phyloP scores from a whole-genome alignment of 23 tunicate species.

The Phallusia fumigata region DNA sequence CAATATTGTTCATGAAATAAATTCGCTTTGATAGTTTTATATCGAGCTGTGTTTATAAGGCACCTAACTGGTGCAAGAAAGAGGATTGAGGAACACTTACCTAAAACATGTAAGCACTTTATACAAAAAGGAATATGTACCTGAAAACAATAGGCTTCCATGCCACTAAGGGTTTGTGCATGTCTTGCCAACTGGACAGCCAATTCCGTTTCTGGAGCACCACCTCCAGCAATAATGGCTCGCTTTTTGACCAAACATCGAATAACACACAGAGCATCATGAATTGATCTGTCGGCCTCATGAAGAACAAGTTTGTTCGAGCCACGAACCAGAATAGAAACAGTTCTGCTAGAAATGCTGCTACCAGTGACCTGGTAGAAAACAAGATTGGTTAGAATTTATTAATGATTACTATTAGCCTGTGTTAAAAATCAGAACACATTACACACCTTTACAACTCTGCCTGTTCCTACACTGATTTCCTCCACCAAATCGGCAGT shows the following conservation, averaged over 20 bases:
- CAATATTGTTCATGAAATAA: too few species aligned
- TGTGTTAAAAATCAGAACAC: background rate
- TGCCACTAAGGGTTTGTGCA: constrained; percentile 90
- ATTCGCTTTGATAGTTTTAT: too few species aligned
- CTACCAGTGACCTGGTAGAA: constrained; percentile 81
- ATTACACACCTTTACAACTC: constrained; percentile 78
- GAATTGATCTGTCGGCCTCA: constrained; percentile 96
- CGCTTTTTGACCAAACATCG: constrained; percentile 95
- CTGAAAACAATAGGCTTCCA: constrained; percentile 97
- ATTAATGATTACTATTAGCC: background rate
- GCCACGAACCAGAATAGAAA: constrained; percentile 87
- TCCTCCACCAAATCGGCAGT: constrained; percentile 95
- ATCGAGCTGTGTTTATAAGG: too few species aligned
- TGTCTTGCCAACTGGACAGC: constrained; percentile 74
- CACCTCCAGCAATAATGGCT: constrained; percentile 97
- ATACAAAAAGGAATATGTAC: constrained; percentile 38
- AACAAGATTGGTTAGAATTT: background rate
- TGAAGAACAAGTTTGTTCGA: constrained; percentile 88
- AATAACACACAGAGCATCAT: constrained; percentile 97
- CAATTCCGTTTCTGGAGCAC: constrained; percentile 95
- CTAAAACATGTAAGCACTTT: too few species aligned
- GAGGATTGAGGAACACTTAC: too few species aligned
- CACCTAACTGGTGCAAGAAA: too few species aligned
- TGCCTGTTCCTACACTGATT: constrained; percentile 82
- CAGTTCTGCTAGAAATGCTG: constrained; percentile 60